A percentile compares a stretch with the other conserved stretches of the same genome.
These are phyloP conservation scores for Tipula helvola DNA, from an alignment of 2,888 invertebrate genomes.

Conservation along the genomic window DNA sequence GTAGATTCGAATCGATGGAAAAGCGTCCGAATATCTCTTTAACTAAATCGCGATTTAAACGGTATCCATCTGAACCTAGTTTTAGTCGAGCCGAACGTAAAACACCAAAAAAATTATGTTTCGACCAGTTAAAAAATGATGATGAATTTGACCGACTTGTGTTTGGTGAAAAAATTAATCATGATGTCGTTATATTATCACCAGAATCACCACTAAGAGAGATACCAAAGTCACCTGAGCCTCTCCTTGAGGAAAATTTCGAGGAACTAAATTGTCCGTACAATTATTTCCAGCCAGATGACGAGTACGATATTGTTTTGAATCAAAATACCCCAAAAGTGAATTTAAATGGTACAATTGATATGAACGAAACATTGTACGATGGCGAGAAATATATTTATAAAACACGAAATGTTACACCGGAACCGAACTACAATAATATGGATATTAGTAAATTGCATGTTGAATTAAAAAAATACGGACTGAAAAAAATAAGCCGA, in stretches of 20 bases:
- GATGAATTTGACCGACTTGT: not conserved
- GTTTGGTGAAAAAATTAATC: not conserved
- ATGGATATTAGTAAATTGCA: constrained; percentile 46
- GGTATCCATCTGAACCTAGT: not conserved
- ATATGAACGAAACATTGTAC: constrained; percentile 18
- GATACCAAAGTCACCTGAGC: not conserved
- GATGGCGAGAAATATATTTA: constrained; percentile 36
- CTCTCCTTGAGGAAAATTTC: not conserved
- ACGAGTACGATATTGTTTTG: not conserved
- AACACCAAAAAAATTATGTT: not conserved
- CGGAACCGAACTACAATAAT: constrained; percentile 43
- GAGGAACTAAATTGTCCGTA: not conserved
- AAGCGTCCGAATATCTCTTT: not conserved
- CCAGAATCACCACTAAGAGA: not conserved
- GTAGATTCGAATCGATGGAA: not conserved
- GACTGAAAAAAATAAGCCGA: constrained; percentile 52
- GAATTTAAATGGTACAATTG: not conserved
- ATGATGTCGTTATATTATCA: not conserved
- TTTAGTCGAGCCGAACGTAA: not conserved
- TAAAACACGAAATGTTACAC: constrained; percentile 43
- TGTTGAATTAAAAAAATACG: constrained; percentile 47
- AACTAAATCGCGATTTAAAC: not conserved
- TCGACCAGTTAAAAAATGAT: not conserved
- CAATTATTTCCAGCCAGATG: not conserved
- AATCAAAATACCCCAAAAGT: not conserved